phyloP scores from a whole-genome alignment of 2,797 vertebrate species.

The Coregonus sp. region DNA sequence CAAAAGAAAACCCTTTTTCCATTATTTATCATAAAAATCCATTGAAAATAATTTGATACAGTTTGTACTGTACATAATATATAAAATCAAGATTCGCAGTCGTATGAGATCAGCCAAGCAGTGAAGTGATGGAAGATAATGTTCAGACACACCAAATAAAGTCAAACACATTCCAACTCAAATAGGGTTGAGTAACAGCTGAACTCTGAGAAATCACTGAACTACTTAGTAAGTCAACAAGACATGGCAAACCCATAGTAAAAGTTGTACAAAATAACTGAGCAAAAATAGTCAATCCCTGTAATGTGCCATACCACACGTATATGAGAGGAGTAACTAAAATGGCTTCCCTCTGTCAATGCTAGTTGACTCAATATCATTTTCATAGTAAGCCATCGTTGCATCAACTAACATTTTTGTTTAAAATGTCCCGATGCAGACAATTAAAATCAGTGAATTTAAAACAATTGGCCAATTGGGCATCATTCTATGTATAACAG shows the following conservation, averaged over 20 bases:
- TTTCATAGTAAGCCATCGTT: not conserved
- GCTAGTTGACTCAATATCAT: not conserved
- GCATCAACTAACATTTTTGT: not conserved
- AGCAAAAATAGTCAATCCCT: conserved; percentile 10
- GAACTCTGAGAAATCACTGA: conserved; percentile 34
- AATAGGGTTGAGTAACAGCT: conserved; percentile 33
- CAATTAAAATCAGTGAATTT: not conserved
- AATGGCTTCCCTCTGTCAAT: not conserved
- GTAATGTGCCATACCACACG: not conserved
- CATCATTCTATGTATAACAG: not conserved
- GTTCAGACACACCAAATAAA: conserved; percentile 50
- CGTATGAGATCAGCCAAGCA: conserved; percentile 28
- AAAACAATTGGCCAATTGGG: not conserved
- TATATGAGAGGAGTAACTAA: not conserved
- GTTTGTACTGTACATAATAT: conserved; percentile 5
- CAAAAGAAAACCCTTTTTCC: conserved; percentile 30
- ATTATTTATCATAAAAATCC: conserved; percentile 19
- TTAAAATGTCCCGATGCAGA: conserved; percentile 5
- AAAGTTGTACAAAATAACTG: conserved; percentile 15
- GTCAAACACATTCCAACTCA: conserved; percentile 22
- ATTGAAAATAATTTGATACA: conserved; percentile 35
- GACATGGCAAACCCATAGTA: conserved; percentile 18
- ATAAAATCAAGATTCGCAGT: conserved; percentile 38
- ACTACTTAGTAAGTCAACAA: conserved; percentile 36
- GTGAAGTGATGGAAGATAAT: conserved; percentile 48